Evolutionary conservation across 2,888 invertebrate genomes (phyloP), one percentile per base, ranked within the genome.

Genomic region (Trichogramma dendrolimi): DNA sequence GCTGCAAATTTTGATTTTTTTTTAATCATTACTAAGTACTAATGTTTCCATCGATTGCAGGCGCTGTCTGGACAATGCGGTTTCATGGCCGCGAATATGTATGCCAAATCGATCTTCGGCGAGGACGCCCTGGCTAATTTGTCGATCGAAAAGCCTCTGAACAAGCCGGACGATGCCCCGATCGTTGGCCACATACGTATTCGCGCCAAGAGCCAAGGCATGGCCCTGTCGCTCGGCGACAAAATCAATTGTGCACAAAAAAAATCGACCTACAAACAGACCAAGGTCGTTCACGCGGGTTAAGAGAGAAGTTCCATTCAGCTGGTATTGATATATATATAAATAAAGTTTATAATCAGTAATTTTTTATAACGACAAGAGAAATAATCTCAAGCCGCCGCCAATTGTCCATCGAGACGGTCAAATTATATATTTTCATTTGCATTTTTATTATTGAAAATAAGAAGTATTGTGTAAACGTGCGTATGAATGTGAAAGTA

Each of bases 21-120:
- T 41, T 4, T 2, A 50, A 46, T 52, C 62, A 47, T 42, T 59
- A 53, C 43, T 41, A n/a, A 61, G 38, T 42, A 63, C 39, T 60
- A 41, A 38, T 63, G 50, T 58, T 58, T 55, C 27, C 53, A 63
- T 48, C 27, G 27, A 60, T 67, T 70, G 2, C 78, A 89, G 87
- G 95, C 96, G 1, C 81, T 98, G 60, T 91, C 92, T 0, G 98
- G 98, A 0, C 96, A 98, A 71, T 99, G 99, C 80, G 98, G 98
- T 5, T 99, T 99, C 81, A 94, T 99, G 94, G 98, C 98, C 5
- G 99, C 99, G 51, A 99, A 99, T 79, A 88, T 99, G 86, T 99
- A 99, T 83, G 98, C 98, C 51, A 91, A 95, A 73, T 95, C 95
- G 5, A 96, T 97, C 75, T 95, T 95, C 80, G 99, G 99, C 8